These are phyloP conservation scores for Steinernema carpocapsae DNA, from an alignment of 2,888 invertebrate species.

Conservation along the genomic window DNA sequence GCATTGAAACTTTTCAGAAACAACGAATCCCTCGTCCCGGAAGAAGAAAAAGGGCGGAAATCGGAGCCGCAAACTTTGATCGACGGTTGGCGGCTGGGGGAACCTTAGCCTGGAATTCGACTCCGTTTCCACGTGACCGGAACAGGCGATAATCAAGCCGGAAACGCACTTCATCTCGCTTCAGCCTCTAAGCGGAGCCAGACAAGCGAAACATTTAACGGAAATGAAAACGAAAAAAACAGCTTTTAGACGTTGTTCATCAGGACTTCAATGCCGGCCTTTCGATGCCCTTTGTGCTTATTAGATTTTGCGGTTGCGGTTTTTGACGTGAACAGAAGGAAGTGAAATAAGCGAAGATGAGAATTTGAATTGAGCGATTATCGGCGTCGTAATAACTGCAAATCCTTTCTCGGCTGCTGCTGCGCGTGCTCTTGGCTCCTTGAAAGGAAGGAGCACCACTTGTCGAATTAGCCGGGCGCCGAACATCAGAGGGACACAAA, in stretches of 20 bases:
- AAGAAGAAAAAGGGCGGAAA: neutral
- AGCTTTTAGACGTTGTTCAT: neutral
- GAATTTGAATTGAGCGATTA: constrained; percentile 22
- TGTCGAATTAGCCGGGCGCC: too few relatives aligned
- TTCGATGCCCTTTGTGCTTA: constrained; percentile 12
- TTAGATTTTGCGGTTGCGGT: constrained; percentile 18
- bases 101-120: neutral
- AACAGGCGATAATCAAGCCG: constrained; percentile 7
- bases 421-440: too few relatives aligned
- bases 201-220: constrained; percentile 9
- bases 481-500: neutral
- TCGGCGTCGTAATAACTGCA: neutral
- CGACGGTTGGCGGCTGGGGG: neutral
- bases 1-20: too few relatives aligned
- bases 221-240: constrained; percentile 1
- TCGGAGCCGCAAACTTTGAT: constrained; percentile 8
- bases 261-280: neutral
- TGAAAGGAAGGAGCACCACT: too few relatives aligned
- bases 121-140: neutral
- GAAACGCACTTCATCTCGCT: neutral
- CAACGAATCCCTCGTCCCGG: too few relatives aligned
- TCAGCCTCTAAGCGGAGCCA: neutral
- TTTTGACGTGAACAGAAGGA: constrained; percentile 13
- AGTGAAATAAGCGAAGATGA: neutral
- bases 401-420: neutral